A percentile compares a stretch with the other conserved stretches of the same genome.
These are phyloP conservation scores for Corythornis vintsioides DNA, from an alignment of 2,113 vertebrate species.

Conservation along the genomic window DNA sequence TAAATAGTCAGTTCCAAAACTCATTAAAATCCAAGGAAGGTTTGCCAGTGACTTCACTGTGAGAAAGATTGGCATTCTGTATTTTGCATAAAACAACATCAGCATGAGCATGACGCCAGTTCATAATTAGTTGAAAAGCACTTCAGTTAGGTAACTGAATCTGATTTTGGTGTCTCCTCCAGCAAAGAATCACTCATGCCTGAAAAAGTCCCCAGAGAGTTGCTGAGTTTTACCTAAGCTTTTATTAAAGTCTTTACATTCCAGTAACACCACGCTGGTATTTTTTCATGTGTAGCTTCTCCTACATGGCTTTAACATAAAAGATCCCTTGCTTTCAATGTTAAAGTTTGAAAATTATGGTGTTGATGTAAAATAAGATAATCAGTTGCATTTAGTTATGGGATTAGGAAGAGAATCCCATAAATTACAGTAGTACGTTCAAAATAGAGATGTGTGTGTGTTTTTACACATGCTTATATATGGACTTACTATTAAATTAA, in stretches of 20 bases:
- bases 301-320: conserved; percentile 18
- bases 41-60: neutral
- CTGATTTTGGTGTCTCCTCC: conserved; percentile 9
- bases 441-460: neutral
- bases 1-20: neutral
- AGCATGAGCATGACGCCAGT: neutral
- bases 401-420: neutral
- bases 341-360: conserved; percentile 41
- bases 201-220: conserved; percentile 34
- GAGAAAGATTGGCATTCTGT: neutral
- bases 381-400: neutral
- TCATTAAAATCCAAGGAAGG: neutral
- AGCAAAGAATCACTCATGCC: conserved; percentile 30
- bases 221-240: conserved; percentile 54
- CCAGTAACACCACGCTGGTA: neutral
- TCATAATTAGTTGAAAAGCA: conserved; percentile 21
- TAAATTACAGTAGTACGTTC: neutral
- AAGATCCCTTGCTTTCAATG: conserved; percentile 25
- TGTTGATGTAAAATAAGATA: conserved; percentile 7
- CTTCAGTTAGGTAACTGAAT: neutral
- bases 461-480: neutral
- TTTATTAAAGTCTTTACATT: conserved; percentile 51
- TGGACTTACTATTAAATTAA: neutral
- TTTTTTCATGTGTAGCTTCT: conserved; percentile 47
- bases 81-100: neutral